Conservation (phyloP, 1,140 invertebrate genomes). For the Spodoptera frugiperda region DNA sequence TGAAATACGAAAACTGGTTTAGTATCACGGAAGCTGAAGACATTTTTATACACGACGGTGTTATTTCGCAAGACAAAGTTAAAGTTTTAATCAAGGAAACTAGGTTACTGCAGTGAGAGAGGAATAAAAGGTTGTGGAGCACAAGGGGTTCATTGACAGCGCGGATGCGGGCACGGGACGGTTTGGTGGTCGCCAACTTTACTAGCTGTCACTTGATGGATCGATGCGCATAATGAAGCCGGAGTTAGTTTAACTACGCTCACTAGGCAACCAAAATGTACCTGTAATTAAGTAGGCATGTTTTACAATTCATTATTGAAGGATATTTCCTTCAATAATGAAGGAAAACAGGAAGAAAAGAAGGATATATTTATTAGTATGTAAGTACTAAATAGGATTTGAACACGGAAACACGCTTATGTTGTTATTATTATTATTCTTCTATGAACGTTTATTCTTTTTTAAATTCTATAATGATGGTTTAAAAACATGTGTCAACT, state of each 20-base stretch:
- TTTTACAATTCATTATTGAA: too few species aligned
- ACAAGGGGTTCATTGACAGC: slow-evolving; percentile 65
- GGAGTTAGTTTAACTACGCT: slow-evolving; percentile 3
- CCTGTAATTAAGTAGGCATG: too few species aligned
- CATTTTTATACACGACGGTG: slow-evolving; percentile 1
- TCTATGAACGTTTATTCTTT: too few species aligned
- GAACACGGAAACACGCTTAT: too few species aligned
- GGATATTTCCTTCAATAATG: too few species aligned
- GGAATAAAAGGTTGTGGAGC: slow-evolving; percentile 24
- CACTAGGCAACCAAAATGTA: too few species aligned
- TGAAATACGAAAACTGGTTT: slow-evolving; percentile 17
- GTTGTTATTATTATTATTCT: too few species aligned
- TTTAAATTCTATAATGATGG: too few species aligned
- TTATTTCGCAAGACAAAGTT: slow-evolving; percentile 12
- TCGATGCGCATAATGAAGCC: slow-evolving; percentile 50
- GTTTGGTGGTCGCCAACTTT: slow-evolving; percentile 53
- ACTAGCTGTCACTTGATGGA: slow-evolving; percentile 49
- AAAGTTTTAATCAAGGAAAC: slow-evolving; percentile 9
- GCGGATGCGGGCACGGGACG: slow-evolving; percentile 61
- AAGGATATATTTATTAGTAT: too few species aligned
- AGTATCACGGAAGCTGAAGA: slow-evolving; percentile 4
- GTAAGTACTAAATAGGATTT: too few species aligned
- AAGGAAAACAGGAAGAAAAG: too few species aligned
- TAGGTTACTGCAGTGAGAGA: slow-evolving; percentile 34
- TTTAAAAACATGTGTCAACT: too few species aligned